Evolutionary conservation across 2,113 vertebrate genomes (phyloP).

Genomic region (Athene noctua): DNA sequence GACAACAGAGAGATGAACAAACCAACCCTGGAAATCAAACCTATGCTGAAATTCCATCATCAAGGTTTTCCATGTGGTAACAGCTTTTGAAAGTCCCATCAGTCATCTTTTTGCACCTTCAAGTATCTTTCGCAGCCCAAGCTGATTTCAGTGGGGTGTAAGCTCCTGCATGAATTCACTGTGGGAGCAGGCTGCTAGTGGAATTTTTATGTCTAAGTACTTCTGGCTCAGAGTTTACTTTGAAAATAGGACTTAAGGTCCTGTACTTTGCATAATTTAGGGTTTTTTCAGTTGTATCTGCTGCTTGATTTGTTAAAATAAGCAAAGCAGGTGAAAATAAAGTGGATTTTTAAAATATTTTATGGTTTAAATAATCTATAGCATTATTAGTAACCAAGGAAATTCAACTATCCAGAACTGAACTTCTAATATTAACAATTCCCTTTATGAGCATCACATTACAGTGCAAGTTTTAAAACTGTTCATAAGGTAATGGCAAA

Average conservation of each 20-base stretch:
- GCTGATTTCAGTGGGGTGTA: background rate
- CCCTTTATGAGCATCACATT: background rate
- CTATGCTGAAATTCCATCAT: background rate
- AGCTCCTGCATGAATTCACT: background rate
- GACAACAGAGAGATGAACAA: background rate
- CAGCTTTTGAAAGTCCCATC: background rate
- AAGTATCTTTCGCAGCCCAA: background rate
- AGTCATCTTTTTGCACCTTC: background rate
- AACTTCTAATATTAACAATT: conserved; percentile 3
- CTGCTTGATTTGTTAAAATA: background rate
- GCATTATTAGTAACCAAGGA: background rate
- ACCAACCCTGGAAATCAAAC: background rate
- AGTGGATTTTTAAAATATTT: background rate
- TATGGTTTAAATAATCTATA: background rate
- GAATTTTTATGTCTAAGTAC: background rate
- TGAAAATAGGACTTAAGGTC: background rate
- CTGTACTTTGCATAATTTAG: background rate
- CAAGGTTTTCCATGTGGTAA: background rate
- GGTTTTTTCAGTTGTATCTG: background rate
- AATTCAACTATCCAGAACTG: background rate
- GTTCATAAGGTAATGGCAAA: background rate
- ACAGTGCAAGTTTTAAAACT: background rate
- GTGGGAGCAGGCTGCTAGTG: background rate
- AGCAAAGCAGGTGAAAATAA: background rate
- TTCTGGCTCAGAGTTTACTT: background rate